These are phyloP conservation scores for Ellobium chinense DNA, from an alignment of 2,888 invertebrate genomes.

Conservation along the genomic window DNA sequence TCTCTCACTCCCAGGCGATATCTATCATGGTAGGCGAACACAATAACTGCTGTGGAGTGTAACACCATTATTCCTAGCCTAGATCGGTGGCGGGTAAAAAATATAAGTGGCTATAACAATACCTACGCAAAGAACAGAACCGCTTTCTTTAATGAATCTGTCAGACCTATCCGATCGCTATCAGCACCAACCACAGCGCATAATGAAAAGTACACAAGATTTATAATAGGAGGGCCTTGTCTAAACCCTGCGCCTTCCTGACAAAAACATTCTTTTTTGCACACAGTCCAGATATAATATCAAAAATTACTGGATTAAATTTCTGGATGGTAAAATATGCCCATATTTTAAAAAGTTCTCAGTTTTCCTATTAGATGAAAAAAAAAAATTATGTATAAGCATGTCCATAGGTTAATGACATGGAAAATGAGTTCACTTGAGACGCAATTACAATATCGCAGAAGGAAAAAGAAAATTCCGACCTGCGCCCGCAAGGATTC, in stretches of 20 bases:
- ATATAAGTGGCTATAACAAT: background rate
- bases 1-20: too few species aligned
- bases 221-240: too few species aligned
- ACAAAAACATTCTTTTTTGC: background rate
- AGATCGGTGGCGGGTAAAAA: background rate
- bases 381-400: background rate
- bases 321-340: background rate
- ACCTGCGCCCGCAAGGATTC: too few species aligned
- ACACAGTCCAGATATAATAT: background rate
- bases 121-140: background rate
- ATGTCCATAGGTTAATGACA: background rate
- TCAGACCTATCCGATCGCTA: conserved; percentile 10
- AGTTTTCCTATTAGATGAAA: background rate
- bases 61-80: background rate
- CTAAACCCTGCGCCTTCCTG: background rate
- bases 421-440: too few species aligned
- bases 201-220: conserved; percentile 8
- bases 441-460: too few species aligned
- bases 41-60: background rate
- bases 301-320: background rate
- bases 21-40: too few species aligned
- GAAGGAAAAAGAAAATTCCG: too few species aligned
- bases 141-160: conserved; percentile 20
- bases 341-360: background rate
- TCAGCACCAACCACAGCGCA: background rate